Evolutionary conservation across 2,113 vertebrate species (phyloP).

Genomic region (Rhinolophus sinicus): DNA sequence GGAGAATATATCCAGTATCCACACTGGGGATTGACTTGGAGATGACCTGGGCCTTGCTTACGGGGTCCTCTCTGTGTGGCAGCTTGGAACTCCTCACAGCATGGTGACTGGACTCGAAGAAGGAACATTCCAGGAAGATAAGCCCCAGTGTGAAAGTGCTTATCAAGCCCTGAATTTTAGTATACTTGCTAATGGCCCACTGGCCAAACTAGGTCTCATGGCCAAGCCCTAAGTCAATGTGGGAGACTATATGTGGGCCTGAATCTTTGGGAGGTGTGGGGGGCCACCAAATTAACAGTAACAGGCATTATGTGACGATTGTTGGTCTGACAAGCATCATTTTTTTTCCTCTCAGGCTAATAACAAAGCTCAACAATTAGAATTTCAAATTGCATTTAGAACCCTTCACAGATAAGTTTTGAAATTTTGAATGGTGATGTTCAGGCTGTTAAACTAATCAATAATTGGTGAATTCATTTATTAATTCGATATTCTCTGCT

Average conservation of each 20-base stretch:
- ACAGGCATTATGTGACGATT: not conserved
- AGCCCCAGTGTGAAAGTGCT: not conserved
- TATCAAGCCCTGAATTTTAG: not conserved
- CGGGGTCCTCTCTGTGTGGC: not conserved
- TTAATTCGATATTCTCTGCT: not conserved
- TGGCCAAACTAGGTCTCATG: not conserved
- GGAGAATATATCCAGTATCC: too few species aligned
- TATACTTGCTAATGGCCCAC: not conserved
- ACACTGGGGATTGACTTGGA: not conserved
- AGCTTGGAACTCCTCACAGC: not conserved
- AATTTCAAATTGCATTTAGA: not conserved
- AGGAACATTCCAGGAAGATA: not conserved
- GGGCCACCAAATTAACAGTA: not conserved
- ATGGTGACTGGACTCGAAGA: not conserved
- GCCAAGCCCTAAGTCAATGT: not conserved
- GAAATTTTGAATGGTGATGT: not conserved
- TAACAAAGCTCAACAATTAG: not conserved
- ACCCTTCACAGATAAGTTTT: not conserved
- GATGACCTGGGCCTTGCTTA: not conserved
- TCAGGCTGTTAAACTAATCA: not conserved
- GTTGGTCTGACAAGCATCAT: not conserved
- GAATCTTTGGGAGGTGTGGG: not conserved
- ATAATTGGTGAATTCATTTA: not conserved
- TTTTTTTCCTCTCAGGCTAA: not conserved
- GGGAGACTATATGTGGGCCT: not conserved